Evolutionary conservation across 2,888 invertebrate species (phyloP).

Genomic region (Tachina fera): DNA sequence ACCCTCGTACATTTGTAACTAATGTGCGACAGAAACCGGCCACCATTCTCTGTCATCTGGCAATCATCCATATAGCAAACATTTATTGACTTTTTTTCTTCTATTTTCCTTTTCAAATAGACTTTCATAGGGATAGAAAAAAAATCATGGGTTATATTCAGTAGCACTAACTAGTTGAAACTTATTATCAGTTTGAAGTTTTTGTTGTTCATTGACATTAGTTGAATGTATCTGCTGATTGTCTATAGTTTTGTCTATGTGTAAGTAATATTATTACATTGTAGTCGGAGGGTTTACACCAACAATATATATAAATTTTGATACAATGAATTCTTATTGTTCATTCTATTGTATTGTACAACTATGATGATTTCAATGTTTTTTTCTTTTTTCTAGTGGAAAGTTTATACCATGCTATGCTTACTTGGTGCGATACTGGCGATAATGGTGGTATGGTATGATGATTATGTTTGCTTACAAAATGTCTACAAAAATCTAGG

Average conservation of each 20-base stretch:
- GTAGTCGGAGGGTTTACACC: conserved; percentile 35
- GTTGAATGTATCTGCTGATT: conserved; percentile 22
- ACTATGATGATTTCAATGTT: conserved; percentile 37
- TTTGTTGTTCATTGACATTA: conserved; percentile 60
- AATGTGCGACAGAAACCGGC: neutral
- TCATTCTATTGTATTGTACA: conserved; percentile 36
- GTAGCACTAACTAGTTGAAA: conserved; percentile 49
- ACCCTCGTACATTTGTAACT: conserved; percentile 8
- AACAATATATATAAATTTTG: conserved; percentile 18
- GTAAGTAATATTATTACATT: conserved; percentile 26
- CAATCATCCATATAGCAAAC: conserved; percentile 36
- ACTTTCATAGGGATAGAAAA: neutral
- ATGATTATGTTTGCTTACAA: conserved; percentile 54
- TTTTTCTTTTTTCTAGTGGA: neutral
- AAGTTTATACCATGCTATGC: conserved; percentile 33
- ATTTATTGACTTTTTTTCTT: conserved; percentile 32
- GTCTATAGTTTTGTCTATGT: conserved; percentile 15
- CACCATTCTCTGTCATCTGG: neutral
- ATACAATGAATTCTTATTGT: conserved; percentile 62
- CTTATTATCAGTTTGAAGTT: conserved; percentile 56
- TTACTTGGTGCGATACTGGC: neutral
- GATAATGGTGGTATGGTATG: neutral
- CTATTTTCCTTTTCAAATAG: neutral
- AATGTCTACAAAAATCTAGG: conserved; percentile 68
- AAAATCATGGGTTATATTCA: conserved; percentile 42